phyloP scores from a whole-genome alignment of 2,888 invertebrate genomes.

The Ichneumoninae sp. region DNA sequence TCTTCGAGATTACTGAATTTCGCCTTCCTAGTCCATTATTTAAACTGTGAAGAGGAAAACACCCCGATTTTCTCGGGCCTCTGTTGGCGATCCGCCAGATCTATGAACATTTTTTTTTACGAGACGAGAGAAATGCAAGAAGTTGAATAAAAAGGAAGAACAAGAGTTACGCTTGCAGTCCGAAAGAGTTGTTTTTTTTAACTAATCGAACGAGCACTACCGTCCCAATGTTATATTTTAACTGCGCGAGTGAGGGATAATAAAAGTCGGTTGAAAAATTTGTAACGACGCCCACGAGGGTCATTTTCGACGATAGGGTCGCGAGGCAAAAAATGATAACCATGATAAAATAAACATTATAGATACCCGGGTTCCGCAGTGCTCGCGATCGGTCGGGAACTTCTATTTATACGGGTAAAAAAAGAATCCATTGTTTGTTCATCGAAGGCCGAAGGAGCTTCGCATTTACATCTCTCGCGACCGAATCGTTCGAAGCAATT shows the following conservation, averaged over 20 bases:
- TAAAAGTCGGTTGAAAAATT: neutral
- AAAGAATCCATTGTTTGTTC: conserved; percentile 20
- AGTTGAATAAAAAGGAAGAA: conserved; percentile 65
- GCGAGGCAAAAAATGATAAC: conserved; percentile 5
- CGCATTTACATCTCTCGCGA: conserved; percentile 30
- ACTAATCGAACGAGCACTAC: conserved; percentile 31
- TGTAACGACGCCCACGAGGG: neutral
- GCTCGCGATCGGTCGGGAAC: neutral
- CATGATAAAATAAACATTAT: conserved; percentile 13
- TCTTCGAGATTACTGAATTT: no score
- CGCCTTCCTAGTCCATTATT: no score
- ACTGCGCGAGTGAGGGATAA: conserved; percentile 15
- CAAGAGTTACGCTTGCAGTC: conserved; percentile 64
- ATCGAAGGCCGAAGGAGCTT: conserved; percentile 33
- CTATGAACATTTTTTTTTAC: conserved; percentile 67
- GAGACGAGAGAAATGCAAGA: conserved; percentile 46
- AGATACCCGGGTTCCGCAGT: neutral
- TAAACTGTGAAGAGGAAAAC: neutral
- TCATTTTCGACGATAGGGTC: conserved; percentile 12
- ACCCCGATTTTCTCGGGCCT: neutral
- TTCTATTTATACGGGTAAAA: conserved; percentile 22
- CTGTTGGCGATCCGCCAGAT: conserved; percentile 45
- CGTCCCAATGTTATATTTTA: conserved; percentile 47
- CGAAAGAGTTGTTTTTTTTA: neutral
- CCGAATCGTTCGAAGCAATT: conserved; percentile 51